These are phyloP conservation scores for Aptenodytes forsteri DNA, from an alignment of 2,113 vertebrate species.

Conservation along the genomic window DNA sequence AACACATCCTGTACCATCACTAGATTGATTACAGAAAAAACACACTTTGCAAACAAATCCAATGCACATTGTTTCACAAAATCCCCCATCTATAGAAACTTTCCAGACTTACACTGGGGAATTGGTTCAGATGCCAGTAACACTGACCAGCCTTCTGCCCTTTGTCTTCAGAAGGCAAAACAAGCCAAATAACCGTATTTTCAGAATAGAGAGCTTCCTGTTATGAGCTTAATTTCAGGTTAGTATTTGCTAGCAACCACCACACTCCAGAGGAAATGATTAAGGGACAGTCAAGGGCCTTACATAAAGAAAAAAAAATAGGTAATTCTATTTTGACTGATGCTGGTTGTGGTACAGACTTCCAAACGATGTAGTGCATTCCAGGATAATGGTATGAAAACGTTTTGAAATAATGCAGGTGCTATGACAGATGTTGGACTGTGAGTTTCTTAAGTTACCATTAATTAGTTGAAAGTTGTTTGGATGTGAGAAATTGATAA, in stretches of 20 bases:
- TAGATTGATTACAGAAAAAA: background rate
- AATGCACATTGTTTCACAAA: constrained; percentile 20
- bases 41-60: background rate
- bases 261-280: constrained; percentile 53
- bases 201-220: constrained; percentile 37
- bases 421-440: background rate
- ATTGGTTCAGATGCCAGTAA: constrained; percentile 13
- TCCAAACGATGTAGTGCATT: background rate
- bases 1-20: constrained; percentile 4
- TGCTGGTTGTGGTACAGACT: background rate
- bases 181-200: background rate
- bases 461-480: background rate
- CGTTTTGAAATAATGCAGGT: background rate
- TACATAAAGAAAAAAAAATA: background rate
- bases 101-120: background rate
- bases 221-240: constrained; percentile 45
- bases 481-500: background rate
- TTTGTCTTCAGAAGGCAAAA: constrained; percentile 23
- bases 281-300: background rate
- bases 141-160: constrained; percentile 16
- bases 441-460: background rate
- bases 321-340: background rate
- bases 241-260: constrained; percentile 39
- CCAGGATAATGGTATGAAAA: background rate
- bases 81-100: background rate